Evolutionary conservation across 2,888 invertebrate species (phyloP), one percentile per base, ranked within the genome.

Genomic region (Acrobasis repandana): DNA sequence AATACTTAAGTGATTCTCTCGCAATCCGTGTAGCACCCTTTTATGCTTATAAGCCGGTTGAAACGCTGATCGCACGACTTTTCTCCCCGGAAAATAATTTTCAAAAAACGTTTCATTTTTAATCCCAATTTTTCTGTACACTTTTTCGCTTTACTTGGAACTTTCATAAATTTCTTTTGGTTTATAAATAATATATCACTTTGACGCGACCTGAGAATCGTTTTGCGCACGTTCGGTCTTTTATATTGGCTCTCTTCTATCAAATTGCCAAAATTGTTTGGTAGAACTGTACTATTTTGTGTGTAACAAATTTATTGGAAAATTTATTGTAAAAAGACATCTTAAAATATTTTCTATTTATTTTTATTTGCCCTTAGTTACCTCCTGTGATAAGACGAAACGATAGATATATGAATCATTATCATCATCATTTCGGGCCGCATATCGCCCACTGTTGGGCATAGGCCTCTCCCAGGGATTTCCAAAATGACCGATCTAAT

Each of bases 1-100:
- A 78, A 80, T 81, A 72, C 77, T 80, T 75, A 76, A 81, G 71
- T 62, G 72, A 72, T 69, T 73, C 67, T 64, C 63, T 68, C 68
- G 61, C 61, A 70, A 66, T 69, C 70, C 63, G 65, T 62, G 66
- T 65, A 74, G 72, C 70, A 78, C 75, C 74, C 77, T 79, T 80
- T 83, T 77, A 80, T 70, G 71, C 70, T 74, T 75, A 75, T 72
- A 76, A 80, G 71, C 68, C 64, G 62, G 61, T 68, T 73, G 68
- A 80, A 82, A 79, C 68, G 73, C 76, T 80, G 77, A 83, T 80
- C 72, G 60, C 56, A 66, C 66, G 64, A 67, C 65, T 65, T 72
- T 70, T 57, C 65, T 56, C 63, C 54, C 18, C 54, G 63, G 60
- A 72, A 68, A 62, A 67, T 67, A 67, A 67, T 75, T 69, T 70